A percentile compares a stretch with the other conserved stretches of the same genome.
These are phyloP conservation scores for Grus americana DNA, from an alignment of 2,113 vertebrate species.

Conservation along the genomic window DNA sequence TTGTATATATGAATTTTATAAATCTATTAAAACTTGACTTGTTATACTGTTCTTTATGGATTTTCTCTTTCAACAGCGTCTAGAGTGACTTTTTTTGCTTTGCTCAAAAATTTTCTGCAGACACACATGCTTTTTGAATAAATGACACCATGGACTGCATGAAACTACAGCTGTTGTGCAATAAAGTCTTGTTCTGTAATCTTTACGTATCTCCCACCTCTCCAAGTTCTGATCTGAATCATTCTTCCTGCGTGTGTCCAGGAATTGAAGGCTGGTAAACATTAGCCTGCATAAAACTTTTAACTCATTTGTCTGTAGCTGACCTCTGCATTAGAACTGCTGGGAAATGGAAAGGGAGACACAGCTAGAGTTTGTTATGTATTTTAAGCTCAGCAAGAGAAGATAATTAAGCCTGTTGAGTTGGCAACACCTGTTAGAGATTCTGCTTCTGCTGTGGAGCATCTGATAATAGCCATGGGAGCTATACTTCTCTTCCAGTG, in stretches of 20 bases:
- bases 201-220: not conserved
- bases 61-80: not conserved
- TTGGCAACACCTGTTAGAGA: not conserved
- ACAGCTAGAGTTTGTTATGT: not conserved
- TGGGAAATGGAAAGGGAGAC: not conserved
- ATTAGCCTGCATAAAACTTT: not conserved
- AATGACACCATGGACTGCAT: not conserved
- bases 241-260: not conserved
- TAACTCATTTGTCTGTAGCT: not conserved
- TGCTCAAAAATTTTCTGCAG: not conserved
- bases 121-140: not conserved
- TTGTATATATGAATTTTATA: conserved; percentile 76
- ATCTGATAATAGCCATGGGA: not conserved
- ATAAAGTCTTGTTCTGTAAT: not conserved
- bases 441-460: not conserved
- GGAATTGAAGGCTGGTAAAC: not conserved
- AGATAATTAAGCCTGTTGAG: not conserved
- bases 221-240: not conserved
- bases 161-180: not conserved
- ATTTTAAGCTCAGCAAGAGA: not conserved
- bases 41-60: conserved; percentile 26
- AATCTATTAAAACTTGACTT: conserved; percentile 74
- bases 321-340: not conserved
- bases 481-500: not conserved
- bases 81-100: not conserved